Percentiles rank a stretch among this genome's conserved stretches.
phyloP scores from a whole-genome alignment of 2,797 vertebrate genomes.

The Pogonophryne albipinna region DNA sequence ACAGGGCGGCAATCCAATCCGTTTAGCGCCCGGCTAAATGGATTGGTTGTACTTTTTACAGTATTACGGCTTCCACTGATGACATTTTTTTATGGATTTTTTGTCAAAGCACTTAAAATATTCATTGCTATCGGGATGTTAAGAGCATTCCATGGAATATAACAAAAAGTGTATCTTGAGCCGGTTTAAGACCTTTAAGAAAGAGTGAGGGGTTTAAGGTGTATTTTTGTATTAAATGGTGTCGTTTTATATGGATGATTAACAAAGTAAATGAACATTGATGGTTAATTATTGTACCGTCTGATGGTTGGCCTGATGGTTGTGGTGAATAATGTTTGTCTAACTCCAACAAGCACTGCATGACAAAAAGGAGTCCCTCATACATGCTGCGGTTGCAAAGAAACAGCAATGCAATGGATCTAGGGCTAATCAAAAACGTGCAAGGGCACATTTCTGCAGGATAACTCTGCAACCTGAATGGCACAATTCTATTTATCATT shows the following conservation, averaged over 20 bases:
- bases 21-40: too few species aligned
- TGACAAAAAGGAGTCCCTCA: neutral
- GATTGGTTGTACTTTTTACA: too few species aligned
- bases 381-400: conserved; percentile 9
- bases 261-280: conserved; percentile 1
- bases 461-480: neutral
- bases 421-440: neutral
- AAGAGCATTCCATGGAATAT: too few species aligned
- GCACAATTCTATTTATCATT: neutral
- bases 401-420: neutral
- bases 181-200: too few species aligned
- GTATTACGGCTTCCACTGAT: too few species aligned
- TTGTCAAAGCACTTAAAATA: too few species aligned
- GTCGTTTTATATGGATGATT: neutral
- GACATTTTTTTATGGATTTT: too few species aligned
- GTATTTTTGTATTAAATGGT: neutral
- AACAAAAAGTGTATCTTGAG: too few species aligned
- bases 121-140: too few species aligned
- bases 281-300: neutral
- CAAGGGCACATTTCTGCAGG: neutral
- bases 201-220: neutral
- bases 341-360: neutral
- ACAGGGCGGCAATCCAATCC: too few species aligned
- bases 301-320: neutral
- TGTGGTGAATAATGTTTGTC: neutral